Evolutionary conservation across 2,888 invertebrate species (phyloP).

Genomic region (Brachyopa scutellaris): DNA sequence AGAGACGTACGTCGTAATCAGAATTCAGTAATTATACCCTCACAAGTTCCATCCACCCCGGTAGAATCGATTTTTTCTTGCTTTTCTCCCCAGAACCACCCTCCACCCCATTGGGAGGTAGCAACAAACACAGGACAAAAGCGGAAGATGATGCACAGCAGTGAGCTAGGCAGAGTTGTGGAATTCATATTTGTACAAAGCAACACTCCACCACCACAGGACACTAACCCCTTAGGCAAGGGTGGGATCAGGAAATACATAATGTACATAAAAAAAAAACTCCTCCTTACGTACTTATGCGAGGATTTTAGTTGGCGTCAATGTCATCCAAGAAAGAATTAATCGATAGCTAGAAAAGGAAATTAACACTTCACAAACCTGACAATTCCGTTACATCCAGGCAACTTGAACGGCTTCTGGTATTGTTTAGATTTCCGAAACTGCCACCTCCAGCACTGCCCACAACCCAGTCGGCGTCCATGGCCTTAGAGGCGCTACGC

Average conservation of each 20-base stretch:
- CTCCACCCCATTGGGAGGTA: constrained; percentile 19
- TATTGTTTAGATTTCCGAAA: constrained; percentile 69
- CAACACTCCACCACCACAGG: constrained; percentile 55
- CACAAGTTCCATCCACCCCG: constrained; percentile 60
- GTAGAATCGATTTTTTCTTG: constrained; percentile 65
- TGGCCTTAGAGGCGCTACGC: constrained; percentile 89
- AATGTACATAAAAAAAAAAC: constrained; percentile 1
- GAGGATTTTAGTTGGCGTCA: constrained; percentile 47
- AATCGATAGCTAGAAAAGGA: constrained; percentile 50
- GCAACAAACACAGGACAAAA: constrained; percentile 6
- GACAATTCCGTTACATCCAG: constrained; percentile 78
- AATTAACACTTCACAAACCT: constrained; percentile 72
- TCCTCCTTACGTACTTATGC: constrained; percentile 17
- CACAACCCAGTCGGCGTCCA: constrained; percentile 83
- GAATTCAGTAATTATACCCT: constrained; percentile 68
- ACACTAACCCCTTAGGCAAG: constrained; percentile 69
- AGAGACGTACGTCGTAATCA: constrained; percentile 46
- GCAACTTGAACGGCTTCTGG: constrained; percentile 79
- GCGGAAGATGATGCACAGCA: constrained; percentile 55
- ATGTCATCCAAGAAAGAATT: constrained; percentile 59
- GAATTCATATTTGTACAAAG: constrained; percentile 49
- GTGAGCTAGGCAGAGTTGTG: not conserved
- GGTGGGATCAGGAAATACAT: constrained; percentile 49
- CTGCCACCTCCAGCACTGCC: constrained; percentile 66
- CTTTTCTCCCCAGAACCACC: not conserved